A percentile compares a stretch with the other conserved stretches of the same genome.
Conservation (phyloP, 2,113 vertebrate species). For the Egretta garzetta region DNA sequence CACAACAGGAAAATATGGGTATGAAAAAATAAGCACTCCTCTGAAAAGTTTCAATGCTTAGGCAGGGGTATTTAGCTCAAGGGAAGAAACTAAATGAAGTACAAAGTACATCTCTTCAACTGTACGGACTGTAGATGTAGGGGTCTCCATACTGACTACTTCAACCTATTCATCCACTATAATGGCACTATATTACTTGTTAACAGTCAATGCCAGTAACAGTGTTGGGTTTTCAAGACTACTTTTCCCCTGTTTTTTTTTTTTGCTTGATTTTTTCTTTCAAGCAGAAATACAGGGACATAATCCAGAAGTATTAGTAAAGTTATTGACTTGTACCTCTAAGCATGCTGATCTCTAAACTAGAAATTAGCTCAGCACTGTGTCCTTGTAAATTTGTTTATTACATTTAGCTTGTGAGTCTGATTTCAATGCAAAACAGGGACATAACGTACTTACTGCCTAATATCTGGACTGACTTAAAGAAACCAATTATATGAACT, state of each 20-base stretch:
- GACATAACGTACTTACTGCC: neutral
- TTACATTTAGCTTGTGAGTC: neutral
- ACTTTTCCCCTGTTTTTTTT: neutral
- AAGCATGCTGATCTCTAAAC: neutral
- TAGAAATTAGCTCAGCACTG: neutral
- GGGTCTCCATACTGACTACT: neutral
- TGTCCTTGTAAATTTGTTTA: neutral
- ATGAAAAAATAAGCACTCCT: neutral
- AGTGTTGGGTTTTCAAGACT: neutral
- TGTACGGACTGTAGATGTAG: fast-evolving
- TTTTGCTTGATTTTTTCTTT: neutral
- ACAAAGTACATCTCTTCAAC: neutral
- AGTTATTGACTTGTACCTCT: neutral
- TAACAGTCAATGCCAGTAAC: neutral
- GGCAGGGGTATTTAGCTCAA: neutral
- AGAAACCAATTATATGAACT: neutral
- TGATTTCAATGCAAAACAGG: neutral
- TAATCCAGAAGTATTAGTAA: neutral
- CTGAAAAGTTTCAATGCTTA: neutral
- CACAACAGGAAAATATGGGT: neutral
- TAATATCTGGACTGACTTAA: neutral
- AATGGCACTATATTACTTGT: neutral
- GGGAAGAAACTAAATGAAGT: neutral
- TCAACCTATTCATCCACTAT: neutral
- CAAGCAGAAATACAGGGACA: neutral